phyloP scores from a whole-genome alignment of 1,140 invertebrate genomes.

The Planococcus citri region DNA sequence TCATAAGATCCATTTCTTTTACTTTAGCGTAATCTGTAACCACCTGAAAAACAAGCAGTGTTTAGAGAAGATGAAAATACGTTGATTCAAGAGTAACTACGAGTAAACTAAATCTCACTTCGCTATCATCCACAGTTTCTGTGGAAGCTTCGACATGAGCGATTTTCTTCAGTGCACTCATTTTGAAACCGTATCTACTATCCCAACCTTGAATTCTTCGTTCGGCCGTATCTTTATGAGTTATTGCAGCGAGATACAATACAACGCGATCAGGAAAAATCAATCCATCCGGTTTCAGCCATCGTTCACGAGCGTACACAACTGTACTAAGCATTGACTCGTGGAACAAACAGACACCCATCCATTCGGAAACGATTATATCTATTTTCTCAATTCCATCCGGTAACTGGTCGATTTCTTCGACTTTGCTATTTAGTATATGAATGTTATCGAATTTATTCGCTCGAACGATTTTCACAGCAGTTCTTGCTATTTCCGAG shows the following conservation, averaged over 20 bases:
- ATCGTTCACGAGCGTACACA: constrained; percentile 82
- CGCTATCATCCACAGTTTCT: constrained; percentile 61
- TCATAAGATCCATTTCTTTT: constrained; percentile 63
- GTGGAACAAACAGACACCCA: constrained; percentile 97
- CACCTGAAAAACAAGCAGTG: constrained; percentile 4
- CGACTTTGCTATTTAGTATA: constrained; percentile 75
- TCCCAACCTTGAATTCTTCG: constrained; percentile 79
- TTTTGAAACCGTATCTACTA: constrained; percentile 95
- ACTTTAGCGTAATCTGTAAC: constrained; percentile 32
- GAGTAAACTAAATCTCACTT: constrained; percentile 36
- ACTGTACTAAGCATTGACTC: constrained; percentile 95
- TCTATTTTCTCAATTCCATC: constrained; percentile 77
- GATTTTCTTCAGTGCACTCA: constrained; percentile 82
- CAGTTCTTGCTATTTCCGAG: constrained; percentile 75
- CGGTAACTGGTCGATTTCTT: constrained; percentile 57
- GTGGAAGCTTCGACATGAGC: constrained; percentile 80
- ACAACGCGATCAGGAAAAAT: constrained; percentile 82
- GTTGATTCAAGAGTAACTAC: too few species aligned
- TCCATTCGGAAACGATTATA: constrained; percentile 97
- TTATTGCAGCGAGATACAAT: constrained; percentile 75
- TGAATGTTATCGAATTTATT: constrained; percentile 57
- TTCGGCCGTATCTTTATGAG: constrained; percentile 45
- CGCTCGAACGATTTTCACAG: constrained; percentile 70
- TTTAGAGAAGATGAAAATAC: too few species aligned
- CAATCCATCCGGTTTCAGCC: constrained; percentile 65